Evolutionary conservation across 2,113 vertebrate species (phyloP), one percentile per base, ranked within the genome.

Genomic region (Salvelinus sp.): DNA sequence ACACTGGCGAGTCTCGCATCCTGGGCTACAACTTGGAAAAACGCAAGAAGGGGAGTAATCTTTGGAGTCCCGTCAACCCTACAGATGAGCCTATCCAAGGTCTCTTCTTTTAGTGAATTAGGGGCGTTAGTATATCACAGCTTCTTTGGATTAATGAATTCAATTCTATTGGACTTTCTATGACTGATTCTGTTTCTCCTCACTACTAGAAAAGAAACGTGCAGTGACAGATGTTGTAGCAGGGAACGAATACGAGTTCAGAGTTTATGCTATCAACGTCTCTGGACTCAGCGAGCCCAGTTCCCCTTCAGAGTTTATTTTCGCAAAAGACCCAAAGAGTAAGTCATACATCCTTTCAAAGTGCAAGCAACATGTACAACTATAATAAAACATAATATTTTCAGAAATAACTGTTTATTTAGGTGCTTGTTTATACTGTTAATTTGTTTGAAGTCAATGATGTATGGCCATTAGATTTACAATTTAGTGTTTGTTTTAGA

Each of bases 191-290:
- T 54, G 1, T 68, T 4, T 74, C 65, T 76, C 65, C 22, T 30
- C 9, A 27, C 57, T 50, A 79, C 7, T 62, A 96, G 96, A 93
- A 18, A 97, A 87, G 85, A 95, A 87, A 77, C 95, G 88, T 88
- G 88, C 86, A 0, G 93, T 96, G 48, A 90, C 68, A 3, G 90
- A 90, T 71, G 75, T 98, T 27, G 91, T 94, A 76, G 91, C 91
- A 12, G 96, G 95, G 10, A 79, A 92, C 50, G 95, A 94, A 79
- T 97, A 97, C 2, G 95, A 98, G 82, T 98, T 98, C 75, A 93
- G 95, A 3, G 94, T 98, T 74, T 90, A 90, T 0, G 96, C 95
- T 4, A 88, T 98, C 81, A 95, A 95, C 74, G 86, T 93, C 23
- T 93, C 95, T 0, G 96, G 97, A 18, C 28, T 70, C 0, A 96